Conservation (phyloP, 2,113 vertebrate genomes). For the Lamprotornis superbus region DNA sequence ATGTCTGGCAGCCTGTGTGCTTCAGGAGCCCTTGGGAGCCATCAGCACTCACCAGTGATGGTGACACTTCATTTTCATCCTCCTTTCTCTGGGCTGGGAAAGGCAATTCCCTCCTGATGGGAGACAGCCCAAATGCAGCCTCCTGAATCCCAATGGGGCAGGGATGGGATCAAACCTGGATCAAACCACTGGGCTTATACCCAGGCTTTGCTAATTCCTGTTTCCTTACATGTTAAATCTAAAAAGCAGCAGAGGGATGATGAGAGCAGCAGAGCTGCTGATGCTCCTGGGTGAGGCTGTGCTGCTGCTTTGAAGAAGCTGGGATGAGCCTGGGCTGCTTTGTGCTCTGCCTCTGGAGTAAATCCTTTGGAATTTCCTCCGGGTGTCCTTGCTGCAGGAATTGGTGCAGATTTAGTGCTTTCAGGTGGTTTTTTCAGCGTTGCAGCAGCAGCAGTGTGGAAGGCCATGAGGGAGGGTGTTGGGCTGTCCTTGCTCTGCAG, state of each 20-base stretch:
- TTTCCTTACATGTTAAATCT: not conserved
- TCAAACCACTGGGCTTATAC: not conserved
- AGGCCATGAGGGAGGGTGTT: accelerated
- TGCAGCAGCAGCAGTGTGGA: not conserved
- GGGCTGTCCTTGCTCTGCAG: not conserved
- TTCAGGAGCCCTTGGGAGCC: not conserved
- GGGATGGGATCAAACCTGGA: not conserved
- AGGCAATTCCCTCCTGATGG: not conserved
- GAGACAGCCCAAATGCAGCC: not conserved
- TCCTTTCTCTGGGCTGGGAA: not conserved
- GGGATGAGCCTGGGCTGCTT: not conserved
- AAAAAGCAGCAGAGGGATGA: not conserved
- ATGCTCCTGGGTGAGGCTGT: not conserved
- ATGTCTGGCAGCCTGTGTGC: not conserved
- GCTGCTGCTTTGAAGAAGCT: not conserved
- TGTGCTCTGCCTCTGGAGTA: not conserved
- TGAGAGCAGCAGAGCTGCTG: not conserved
- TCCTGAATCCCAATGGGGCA: not conserved
- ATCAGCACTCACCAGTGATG: not conserved
- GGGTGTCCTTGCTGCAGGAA: not conserved
- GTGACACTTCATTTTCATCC: not conserved
- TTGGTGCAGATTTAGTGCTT: not conserved
- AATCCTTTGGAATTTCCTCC: not conserved
- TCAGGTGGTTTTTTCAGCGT: not conserved
- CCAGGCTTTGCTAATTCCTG: not conserved